Conservation (phyloP, 2,888 invertebrate species). For the Macrosiphum euphorbiae region DNA sequence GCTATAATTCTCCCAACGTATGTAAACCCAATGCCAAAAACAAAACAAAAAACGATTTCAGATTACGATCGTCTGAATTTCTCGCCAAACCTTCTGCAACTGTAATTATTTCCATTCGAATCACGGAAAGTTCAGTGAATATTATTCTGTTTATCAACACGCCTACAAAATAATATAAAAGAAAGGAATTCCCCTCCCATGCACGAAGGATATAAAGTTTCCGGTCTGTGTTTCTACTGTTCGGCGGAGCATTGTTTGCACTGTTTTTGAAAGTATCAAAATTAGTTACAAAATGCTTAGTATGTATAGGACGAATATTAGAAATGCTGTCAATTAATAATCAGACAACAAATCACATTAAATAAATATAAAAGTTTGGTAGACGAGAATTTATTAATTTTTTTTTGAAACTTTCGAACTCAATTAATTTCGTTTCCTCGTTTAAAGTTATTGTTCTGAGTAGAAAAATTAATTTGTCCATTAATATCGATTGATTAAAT, state of each 20-base stretch:
- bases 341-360: slow-evolving; percentile 2
- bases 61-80: slow-evolving; percentile 50
- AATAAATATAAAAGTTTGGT: slow-evolving; percentile 1
- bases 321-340: slow-evolving; percentile 37
- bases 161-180: slow-evolving; percentile 25
- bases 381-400: background rate
- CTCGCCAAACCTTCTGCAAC: slow-evolving; percentile 17
- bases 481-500: background rate
- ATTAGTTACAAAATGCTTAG: background rate
- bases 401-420: slow-evolving; percentile 11
- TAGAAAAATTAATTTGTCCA: background rate
- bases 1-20: slow-evolving; percentile 20
- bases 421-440: background rate
- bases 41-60: slow-evolving; percentile 37
- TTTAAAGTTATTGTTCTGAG: background rate
- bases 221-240: no score
- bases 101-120: slow-evolving; percentile 32
- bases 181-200: background rate
- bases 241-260: background rate
- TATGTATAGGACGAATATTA: background rate
- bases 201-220: background rate
- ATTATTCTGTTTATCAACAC: slow-evolving; percentile 33
- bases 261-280: slow-evolving; percentile 22
- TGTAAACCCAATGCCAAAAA: slow-evolving; percentile 23
- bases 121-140: slow-evolving; percentile 48